Evolutionary conservation across 2,113 vertebrate genomes (phyloP).

Genomic region (Macaca fascicularis): DNA sequence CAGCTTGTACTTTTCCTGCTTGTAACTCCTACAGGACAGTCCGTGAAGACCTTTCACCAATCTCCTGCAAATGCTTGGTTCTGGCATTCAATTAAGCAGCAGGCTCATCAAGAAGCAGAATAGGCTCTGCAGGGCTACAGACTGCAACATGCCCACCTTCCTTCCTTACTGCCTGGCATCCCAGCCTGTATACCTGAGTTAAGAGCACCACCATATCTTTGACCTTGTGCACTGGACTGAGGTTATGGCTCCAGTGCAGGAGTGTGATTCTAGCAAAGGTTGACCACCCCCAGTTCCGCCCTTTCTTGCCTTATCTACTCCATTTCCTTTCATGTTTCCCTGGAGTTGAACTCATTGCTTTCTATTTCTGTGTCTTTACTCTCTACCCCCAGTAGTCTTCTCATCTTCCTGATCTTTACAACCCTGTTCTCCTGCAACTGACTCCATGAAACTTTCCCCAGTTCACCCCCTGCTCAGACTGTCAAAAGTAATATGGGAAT

Average conservation of each 20-base stretch:
- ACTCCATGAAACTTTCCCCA: background rate
- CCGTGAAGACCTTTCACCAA: background rate
- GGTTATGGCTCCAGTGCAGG: background rate
- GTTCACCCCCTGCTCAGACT: background rate
- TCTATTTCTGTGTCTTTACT: background rate
- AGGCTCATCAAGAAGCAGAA: background rate
- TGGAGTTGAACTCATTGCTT: background rate
- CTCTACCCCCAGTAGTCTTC: background rate
- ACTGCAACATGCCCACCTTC: background rate
- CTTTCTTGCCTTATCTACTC: background rate
- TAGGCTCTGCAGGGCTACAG: rapidly evolving
- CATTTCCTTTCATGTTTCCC: background rate
- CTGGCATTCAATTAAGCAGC: background rate
- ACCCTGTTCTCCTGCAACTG: background rate
- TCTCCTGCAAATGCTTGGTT: rapidly evolving
- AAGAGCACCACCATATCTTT: background rate
- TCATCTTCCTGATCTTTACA: background rate
- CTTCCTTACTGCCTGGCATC: background rate
- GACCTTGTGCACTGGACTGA: background rate
- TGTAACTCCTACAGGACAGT: background rate
- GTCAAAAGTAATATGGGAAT: background rate
- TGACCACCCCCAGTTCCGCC: background rate
- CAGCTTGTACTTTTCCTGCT: background rate
- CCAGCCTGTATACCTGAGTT: background rate
- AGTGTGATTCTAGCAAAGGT: background rate